Evolutionary conservation across 2,888 invertebrate species (phyloP).

Genomic region (Onthophagus sagittarius): DNA sequence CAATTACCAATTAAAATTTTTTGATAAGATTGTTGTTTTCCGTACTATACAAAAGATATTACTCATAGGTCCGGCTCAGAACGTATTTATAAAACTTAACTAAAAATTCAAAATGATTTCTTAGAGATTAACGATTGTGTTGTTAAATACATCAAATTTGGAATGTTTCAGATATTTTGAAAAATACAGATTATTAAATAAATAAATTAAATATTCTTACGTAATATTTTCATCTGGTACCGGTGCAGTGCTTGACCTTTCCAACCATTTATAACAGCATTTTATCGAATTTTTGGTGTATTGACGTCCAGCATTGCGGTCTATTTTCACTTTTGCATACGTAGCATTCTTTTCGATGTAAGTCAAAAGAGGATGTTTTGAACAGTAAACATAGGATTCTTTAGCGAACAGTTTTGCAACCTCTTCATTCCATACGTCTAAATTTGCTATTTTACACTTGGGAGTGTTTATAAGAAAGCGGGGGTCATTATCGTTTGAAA

Average conservation of each 20-base stretch:
- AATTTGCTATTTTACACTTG: slow-evolving; percentile 60
- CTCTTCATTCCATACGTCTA: slow-evolving; percentile 57
- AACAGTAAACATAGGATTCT: slow-evolving; percentile 54
- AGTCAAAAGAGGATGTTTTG: slow-evolving; percentile 43
- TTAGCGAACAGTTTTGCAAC: slow-evolving; percentile 53
- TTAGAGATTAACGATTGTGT: no score
- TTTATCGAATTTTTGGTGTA: slow-evolving; percentile 21
- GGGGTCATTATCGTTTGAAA: background rate
- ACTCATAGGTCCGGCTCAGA: no score
- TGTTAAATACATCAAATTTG: no score
- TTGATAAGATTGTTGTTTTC: background rate
- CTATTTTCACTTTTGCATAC: slow-evolving; percentile 40
- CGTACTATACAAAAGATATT: no score
- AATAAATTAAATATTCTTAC: slow-evolving; percentile 25
- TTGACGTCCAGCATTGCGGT: slow-evolving; percentile 29
- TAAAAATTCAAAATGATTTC: no score
- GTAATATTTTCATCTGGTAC: slow-evolving; percentile 31
- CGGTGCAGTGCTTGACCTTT: slow-evolving; percentile 31
- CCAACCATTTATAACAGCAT: slow-evolving; percentile 37
- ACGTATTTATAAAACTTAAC: no score
- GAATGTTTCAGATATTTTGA: no score
- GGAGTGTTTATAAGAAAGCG: slow-evolving; percentile 57
- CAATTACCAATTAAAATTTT: no score
- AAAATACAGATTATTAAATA: no score
- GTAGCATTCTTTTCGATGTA: slow-evolving; percentile 39